Conservation (phyloP, 2,113 vertebrate genomes). For the Strigops habroptila region DNA sequence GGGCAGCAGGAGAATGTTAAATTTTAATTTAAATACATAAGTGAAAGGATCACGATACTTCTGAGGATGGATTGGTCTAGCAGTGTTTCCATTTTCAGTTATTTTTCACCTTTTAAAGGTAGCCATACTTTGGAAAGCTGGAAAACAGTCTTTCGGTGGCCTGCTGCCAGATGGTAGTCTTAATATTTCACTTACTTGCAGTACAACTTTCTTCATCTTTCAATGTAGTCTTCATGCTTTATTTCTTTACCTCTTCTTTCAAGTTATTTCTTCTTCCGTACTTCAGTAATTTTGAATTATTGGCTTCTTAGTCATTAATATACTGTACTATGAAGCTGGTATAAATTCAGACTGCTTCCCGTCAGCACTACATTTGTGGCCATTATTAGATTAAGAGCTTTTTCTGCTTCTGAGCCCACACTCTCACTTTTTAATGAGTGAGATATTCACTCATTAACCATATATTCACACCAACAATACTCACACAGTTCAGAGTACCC, state of each 20-base stretch:
- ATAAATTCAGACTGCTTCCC: neutral
- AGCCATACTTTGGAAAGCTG: neutral
- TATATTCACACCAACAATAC: neutral
- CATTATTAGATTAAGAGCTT: neutral
- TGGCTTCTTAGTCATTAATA: neutral
- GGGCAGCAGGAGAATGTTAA: neutral
- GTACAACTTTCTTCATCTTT: neutral
- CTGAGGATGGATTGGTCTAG: neutral
- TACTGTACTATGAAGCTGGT: neutral
- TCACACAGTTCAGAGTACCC: neutral
- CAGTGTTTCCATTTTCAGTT: neutral
- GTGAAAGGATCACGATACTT: neutral
- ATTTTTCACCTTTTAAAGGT: neutral
- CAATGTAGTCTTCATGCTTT: neutral
- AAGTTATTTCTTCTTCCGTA: neutral
- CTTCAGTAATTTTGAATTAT: neutral
- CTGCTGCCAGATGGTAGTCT: neutral
- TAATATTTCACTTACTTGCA: neutral
- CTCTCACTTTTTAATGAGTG: neutral
- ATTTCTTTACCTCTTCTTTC: neutral
- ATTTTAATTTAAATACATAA: constrained; percentile 1
- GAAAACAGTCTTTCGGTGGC: neutral
- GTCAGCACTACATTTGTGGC: neutral
- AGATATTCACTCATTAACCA: neutral
- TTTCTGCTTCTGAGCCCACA: neutral